Percentiles rank a stretch among this genome's conserved stretches.
Evolutionary conservation across 2,113 vertebrate genomes (phyloP).

Genomic region (Takifugu bimaculatus): DNA sequence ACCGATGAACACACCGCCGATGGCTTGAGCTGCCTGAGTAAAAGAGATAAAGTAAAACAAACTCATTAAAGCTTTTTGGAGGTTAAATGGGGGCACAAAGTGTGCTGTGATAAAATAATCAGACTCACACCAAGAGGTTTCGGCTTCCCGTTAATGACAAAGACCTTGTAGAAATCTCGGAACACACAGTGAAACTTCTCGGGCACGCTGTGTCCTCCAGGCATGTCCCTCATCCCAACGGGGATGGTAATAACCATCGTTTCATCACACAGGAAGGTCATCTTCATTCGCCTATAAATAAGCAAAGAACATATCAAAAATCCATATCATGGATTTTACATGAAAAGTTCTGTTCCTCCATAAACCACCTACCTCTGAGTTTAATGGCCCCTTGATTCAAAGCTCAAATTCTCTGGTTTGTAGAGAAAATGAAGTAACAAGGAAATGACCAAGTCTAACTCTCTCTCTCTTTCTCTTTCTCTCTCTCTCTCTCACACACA

Average conservation of each 20-base stretch:
- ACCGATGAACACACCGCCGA: conserved; percentile 58
- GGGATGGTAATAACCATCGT: conserved; percentile 74
- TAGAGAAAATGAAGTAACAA: conserved; percentile 15
- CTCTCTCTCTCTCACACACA: neutral
- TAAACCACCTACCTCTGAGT: conserved; percentile 11
- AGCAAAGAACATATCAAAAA: neutral
- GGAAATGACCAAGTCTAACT: conserved; percentile 31
- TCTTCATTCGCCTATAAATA: conserved; percentile 53
- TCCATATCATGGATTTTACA: neutral
- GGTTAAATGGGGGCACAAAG: neutral
- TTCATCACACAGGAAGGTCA: conserved; percentile 66
- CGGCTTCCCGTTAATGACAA: conserved; percentile 60
- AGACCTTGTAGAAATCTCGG: conserved; percentile 72
- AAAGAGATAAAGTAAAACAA: conserved; percentile 2
- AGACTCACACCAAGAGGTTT: conserved; percentile 68
- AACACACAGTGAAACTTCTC: conserved; percentile 72
- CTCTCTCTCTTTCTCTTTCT: neutral
- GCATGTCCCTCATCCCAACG: conserved; percentile 38
- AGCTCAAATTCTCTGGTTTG: conserved; percentile 17
- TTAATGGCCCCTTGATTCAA: neutral
- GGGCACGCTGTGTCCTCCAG: conserved; percentile 54
- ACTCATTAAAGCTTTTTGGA: neutral
- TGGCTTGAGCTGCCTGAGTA: conserved; percentile 64
- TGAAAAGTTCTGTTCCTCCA: neutral
- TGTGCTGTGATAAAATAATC: neutral